Base-by-base conservation (phyloP, 1,140 invertebrate genomes). In the Drosophila pseudoobscura region DNA sequence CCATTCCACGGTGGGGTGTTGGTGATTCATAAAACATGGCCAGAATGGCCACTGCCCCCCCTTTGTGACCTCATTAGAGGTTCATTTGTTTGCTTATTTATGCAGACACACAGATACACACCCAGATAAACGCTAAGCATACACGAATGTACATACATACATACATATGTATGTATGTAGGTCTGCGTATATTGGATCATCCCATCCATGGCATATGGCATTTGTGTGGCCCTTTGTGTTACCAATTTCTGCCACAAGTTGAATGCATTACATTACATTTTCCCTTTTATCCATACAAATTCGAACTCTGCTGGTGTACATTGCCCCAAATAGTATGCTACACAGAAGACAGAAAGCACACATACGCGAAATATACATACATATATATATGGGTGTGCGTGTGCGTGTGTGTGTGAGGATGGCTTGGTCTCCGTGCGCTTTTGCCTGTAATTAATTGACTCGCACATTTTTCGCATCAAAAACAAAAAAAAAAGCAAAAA, bases 371-470 rank as follows among this genome's bases (percentile, higher is more conserved):
- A 17, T n/a, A 57, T 24, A 17, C 7, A 20, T 11, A 8, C 22
- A 20, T 8, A 8, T 66, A 24, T 24, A 15, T 20, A 13, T 66
- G 4, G 44, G 5, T 20, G n/a, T 54, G 20, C 43, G 5, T 20
- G n/a, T 54, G 20, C 43, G 2, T 29, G 4, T 65, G 45, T 26
- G 17, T 39, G 9, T 35, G 20, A 31, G 43, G 13, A 8, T 46
- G 35, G 50, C 44, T 52, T 7, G 51, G 43, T 15, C 50, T 71
- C 20, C 54, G 60, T 64, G 41, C 39, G 66, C 24, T 61, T 46
- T 56, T 74, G 75, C 56, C 71, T 87, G 82, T 87, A 88, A 87
- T 87, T 87, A 88, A 87, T 87, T 88, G 82, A 85, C 78, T 85
- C 74, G 53, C 69, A 80, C 65, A 69, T 69, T 85, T 87, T 85